Evolutionary conservation across 2,888 invertebrate genomes (phyloP).

Genomic region (Desoria tigrina): DNA sequence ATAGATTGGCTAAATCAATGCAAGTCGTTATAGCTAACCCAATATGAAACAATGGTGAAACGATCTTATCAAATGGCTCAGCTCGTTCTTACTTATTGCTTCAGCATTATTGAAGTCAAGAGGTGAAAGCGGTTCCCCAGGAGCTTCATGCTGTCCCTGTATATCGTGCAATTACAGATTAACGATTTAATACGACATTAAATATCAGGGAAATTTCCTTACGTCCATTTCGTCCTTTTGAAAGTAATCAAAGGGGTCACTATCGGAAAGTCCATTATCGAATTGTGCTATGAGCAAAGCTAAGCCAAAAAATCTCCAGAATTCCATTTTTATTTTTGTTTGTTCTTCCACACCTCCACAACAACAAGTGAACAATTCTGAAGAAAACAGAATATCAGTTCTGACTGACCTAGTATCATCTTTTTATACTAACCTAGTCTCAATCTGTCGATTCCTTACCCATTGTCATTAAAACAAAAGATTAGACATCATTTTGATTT

Average conservation of each 20-base stretch:
- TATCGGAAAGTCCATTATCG: not conserved
- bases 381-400: not conserved
- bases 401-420: not conserved
- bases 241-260: slow-evolving; percentile 21
- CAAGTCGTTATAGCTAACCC: no score
- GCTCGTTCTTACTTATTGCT: slow-evolving; percentile 21
- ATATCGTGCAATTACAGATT: not conserved
- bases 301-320: slow-evolving; percentile 1
- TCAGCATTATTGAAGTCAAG: slow-evolving; percentile 54
- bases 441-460: not conserved
- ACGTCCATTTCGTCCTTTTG: slow-evolving; percentile 13
- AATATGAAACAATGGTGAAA: not conserved
- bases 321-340: not conserved
- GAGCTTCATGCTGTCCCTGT: slow-evolving; percentile 37
- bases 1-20: slow-evolving; percentile 6
- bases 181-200: slow-evolving; percentile 1
- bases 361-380: not conserved
- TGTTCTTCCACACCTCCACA: not conserved
- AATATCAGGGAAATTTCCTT: not conserved
- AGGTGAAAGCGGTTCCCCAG: slow-evolving; percentile 54
- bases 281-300: not conserved
- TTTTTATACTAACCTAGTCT: slow-evolving; percentile 9
- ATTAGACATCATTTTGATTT: no score
- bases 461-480: not conserved
- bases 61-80: not conserved